Evolutionary conservation across 2,797 vertebrate species (phyloP), one percentile per base, ranked within the genome.

Genomic region (Sebastolobus alascanus): DNA sequence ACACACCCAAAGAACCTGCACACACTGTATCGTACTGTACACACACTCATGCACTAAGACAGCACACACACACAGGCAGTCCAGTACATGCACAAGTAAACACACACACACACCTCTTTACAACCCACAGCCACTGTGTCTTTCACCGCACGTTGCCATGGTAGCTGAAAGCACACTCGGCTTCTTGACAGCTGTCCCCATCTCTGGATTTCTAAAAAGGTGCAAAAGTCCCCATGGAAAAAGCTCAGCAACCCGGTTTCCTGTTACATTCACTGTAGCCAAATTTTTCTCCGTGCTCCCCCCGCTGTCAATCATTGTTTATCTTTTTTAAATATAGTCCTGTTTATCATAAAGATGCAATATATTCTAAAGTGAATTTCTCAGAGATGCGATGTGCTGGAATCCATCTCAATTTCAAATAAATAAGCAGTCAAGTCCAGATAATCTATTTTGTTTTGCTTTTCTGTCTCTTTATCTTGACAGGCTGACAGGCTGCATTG

Each of bases 161-260:
- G 92, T 61, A 88, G 93, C 92, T 80, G 73, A 85, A 91, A 90
- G 81, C 73, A 64, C 82, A 75, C 83, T 84, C 55, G 31, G 64
- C 25, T 86, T 37, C 65, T 80, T 79, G 77, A 75, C 78, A 79
- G 67, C 54, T 37, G 55, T 80, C 65, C 55, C 25, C 16, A 22
- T 64, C 59, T 27, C 52, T 52, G 50, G 38, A 14, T 73, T 73
- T 77, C 29, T 31, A 14, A 85, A 67, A 86, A 77, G 70, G 60
- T 77, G 66, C 33, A 79, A 77, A 80, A 60, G 65, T 75, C 76
- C 43, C 56, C 4, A 3, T 43, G 52, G 78, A 75, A 35, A 82
- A 85, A 27, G 22, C 43, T 64, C 16, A 6, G 43, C 22, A 38
- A 8, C 69, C 35, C 63, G n/a, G 2, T 69, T 69, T 52, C 37